Base-by-base conservation (phyloP, 2,888 invertebrate genomes). In the Luffia ferchaultella region DNA sequence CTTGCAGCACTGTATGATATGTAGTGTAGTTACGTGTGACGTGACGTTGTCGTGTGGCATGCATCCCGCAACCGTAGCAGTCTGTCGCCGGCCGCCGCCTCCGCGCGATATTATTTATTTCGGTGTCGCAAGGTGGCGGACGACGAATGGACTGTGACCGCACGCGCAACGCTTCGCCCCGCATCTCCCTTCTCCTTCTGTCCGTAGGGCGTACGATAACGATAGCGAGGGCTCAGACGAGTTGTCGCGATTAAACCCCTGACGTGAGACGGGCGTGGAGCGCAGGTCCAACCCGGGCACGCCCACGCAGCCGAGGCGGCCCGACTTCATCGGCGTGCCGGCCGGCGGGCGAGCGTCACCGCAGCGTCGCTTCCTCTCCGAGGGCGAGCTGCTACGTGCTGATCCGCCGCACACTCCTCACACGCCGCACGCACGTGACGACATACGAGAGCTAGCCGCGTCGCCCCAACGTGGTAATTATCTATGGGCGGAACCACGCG, bases 281-380 rank as follows among this genome's bases (percentile, higher is more conserved):
- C 85, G 77, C 89, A 95, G 95, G 89, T 95, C 95, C 62, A 95
- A 95, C 85, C 95, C 95, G 64, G 93, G 94, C 72, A 95, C 95
- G 67, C 95, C 95, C 65, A 95, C 95, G 65, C 93, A 93, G 87
- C 92, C 93, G 62, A 88, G 93, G 67, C 88, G 94, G 60, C 94
- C 94, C 53, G 94, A 94, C 83, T 95, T 94, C 84, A 93, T 94
- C 72, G 90, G 92, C 62, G 92, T 93, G 60, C 63, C 68, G 69
- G 69, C 76, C 61, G 57, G 63, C 56, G 58, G 60, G 62, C 82
- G 89, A 56, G 86, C 86, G 57, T 90, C 90, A 60, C 91, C 92
- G 52, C 92, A 92, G 76, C 85, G 91, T 16, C 87, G 92, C 55
- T 93, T 93, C 75, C 87, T 95, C 67, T 91, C 92, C 58, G 90